phyloP scores from a whole-genome alignment of 2,797 vertebrate genomes.

The Crocodylus rhombifer region DNA sequence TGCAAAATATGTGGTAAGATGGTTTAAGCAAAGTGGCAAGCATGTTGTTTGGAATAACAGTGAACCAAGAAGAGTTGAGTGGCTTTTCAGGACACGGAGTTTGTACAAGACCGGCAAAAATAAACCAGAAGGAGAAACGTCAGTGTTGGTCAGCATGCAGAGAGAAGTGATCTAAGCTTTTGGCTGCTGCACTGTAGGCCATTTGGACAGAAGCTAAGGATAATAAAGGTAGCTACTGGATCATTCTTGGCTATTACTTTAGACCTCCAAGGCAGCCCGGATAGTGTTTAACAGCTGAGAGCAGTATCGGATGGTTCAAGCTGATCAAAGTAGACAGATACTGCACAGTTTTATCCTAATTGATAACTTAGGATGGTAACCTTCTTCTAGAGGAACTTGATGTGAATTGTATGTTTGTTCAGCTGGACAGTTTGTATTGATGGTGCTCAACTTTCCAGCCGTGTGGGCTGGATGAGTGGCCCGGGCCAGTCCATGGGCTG shows the following conservation, averaged over 20 bases:
- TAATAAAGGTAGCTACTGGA: not conserved
- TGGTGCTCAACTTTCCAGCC: too few relatives aligned
- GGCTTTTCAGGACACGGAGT: not conserved
- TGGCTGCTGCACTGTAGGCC: not conserved
- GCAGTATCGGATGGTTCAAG: not conserved
- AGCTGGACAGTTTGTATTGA: not conserved
- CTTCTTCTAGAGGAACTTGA: not conserved
- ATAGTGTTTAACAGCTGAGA: not conserved
- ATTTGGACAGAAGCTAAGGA: not conserved
- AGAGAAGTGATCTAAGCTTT: not conserved
- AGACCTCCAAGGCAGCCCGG: not conserved
- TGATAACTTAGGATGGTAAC: not conserved
- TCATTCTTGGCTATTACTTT: not conserved
- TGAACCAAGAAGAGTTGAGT: not conserved
- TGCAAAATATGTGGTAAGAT: too few relatives aligned
- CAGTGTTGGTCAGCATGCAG: not conserved
- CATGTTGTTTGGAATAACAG: not conserved
- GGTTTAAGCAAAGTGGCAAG: not conserved
- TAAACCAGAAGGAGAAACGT: not conserved
- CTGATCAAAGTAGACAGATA: not conserved
- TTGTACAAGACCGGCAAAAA: not conserved
- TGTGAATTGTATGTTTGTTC: not conserved
- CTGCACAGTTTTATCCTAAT: too few relatives aligned
- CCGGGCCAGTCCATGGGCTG: too few relatives aligned
- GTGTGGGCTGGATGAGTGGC: too few relatives aligned